A percentile compares a stretch with the other conserved stretches of the same genome.
Evolutionary conservation across 2,888 invertebrate genomes (phyloP).

Genomic region (Melipona bicolor): DNA sequence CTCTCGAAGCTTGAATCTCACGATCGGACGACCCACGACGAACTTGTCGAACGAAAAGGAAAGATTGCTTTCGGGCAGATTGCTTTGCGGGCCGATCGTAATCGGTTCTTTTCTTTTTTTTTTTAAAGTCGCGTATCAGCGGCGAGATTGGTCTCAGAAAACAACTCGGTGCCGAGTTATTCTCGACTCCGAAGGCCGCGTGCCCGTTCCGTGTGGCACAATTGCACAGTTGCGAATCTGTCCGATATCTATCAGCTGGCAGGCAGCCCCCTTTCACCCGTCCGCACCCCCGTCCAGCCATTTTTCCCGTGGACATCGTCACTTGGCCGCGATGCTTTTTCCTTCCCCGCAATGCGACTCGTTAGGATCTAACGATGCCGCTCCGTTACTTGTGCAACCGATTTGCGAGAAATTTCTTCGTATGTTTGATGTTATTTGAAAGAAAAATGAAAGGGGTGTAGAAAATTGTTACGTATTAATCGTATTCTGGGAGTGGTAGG

Average conservation of each 20-base stretch:
- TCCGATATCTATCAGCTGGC: slow-evolving; percentile 60
- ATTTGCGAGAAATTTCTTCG: slow-evolving; percentile 51
- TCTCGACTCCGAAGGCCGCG: slow-evolving; percentile 68
- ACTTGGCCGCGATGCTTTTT: slow-evolving; percentile 7
- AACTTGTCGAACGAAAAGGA: no score
- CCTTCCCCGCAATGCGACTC: slow-evolving; percentile 18
- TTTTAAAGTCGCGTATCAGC: slow-evolving; percentile 21
- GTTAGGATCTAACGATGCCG: slow-evolving; percentile 64
- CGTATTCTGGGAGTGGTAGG: slow-evolving; percentile 1
- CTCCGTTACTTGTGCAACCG: slow-evolving; percentile 50
- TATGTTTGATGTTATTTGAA: slow-evolving; percentile 26
- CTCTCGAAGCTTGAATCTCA: background rate
- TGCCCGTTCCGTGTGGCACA: slow-evolving; percentile 63
- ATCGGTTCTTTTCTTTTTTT: slow-evolving; percentile 9
- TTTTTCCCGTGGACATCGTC: slow-evolving; percentile 41
- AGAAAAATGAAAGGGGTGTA: slow-evolving; percentile 29
- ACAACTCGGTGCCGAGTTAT: slow-evolving; percentile 63
- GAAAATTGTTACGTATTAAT: background rate
- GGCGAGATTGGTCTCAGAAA: slow-evolving; percentile 56
- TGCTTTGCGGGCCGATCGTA: slow-evolving; percentile 2
- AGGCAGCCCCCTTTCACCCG: slow-evolving; percentile 23
- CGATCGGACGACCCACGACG: no score
- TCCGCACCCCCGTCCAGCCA: slow-evolving; percentile 4
- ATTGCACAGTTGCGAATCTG: slow-evolving; percentile 62
- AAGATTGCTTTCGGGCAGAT: background rate